Evolutionary conservation across 2,797 vertebrate species (phyloP), one percentile per base, ranked within the genome.

Genomic region (Ctenosaura bakeri): DNA sequence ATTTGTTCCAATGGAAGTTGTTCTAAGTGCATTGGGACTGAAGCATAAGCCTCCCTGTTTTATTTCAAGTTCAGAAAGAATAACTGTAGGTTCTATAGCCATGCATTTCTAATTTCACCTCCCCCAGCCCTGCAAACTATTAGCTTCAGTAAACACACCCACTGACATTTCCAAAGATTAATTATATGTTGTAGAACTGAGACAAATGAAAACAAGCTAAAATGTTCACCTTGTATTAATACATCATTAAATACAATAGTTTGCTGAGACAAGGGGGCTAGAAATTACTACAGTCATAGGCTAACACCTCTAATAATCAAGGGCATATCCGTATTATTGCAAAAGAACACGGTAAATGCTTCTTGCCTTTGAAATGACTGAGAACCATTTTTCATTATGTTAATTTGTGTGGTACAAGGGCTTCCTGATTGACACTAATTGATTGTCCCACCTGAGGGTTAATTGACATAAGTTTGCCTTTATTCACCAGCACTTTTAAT

Each of bases 401-500:
- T 95, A 93, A 94, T 95, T 93, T 87, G 91, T 92, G 90, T 85
- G 77, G 86, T 89, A 90, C 89, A 94, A 94, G 82, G 76, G 77
- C 94, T 95, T 93, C 59, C 87, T 92, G 91, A 94, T 82, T 96
- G 94, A 94, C 86, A 92, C 26, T 96, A 96, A 95, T 95, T 97
- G 95, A 96, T 94, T 88, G 88, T 85, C 91, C 91, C 91, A 95
- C 87, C 94, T 94, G 93, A 91, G 54, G 95, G 42, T 93, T 96
- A 95, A 96, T 94, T 97, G 93, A 91, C 93, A 94, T 0, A 35
- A 91, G 76, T 88, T 90, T 96, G 62, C 95, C 91, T 96, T 93
- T 92, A 79, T 94, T 94, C 95, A 91, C 87, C 73, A 92, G 82
- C n/a, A 38, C 88, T 88, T 66, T 83, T 94, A 95, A 95, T 95